phyloP scores from a whole-genome alignment of 2,888 invertebrate species.

The Papilio protenor region DNA sequence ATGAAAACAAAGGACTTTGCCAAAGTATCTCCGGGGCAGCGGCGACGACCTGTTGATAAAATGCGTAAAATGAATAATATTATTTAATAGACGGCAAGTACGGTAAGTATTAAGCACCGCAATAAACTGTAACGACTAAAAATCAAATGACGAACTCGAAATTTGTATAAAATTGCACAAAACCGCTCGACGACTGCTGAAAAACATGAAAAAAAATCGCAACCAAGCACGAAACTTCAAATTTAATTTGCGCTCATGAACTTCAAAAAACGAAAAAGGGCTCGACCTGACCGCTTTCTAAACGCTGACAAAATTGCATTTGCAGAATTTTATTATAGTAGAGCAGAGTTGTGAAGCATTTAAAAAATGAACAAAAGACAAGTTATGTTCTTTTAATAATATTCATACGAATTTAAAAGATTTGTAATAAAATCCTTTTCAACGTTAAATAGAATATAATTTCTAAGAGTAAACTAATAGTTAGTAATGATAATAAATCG shows the following conservation, averaged over 20 bases:
- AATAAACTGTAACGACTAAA: not conserved
- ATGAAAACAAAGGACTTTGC: conserved; percentile 86
- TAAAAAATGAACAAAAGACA: not conserved
- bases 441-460: not conserved
- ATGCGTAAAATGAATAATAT: not conserved
- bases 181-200: not conserved
- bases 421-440: not conserved
- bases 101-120: not conserved
- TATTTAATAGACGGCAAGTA: not conserved
- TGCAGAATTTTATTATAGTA: conserved; percentile 16
- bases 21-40: conserved; percentile 86
- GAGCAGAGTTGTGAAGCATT: conserved; percentile 15
- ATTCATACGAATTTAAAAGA: not conserved
- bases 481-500: not conserved
- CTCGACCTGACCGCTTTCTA: conserved; percentile 11
- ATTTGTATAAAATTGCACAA: conserved; percentile 7
- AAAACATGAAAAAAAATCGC: not conserved
- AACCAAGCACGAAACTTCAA: conserved; percentile 15
- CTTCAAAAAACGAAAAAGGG: conserved; percentile 15
- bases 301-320: conserved; percentile 21
- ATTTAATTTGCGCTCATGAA: conserved; percentile 20
- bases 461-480: not conserved
- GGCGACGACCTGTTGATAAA: conserved; percentile 82
- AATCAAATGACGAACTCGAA: conserved; percentile 5
- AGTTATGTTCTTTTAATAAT: not conserved